Evolutionary conservation across 2,888 invertebrate species (phyloP).

Genomic region (Embidobia sp.): DNA sequence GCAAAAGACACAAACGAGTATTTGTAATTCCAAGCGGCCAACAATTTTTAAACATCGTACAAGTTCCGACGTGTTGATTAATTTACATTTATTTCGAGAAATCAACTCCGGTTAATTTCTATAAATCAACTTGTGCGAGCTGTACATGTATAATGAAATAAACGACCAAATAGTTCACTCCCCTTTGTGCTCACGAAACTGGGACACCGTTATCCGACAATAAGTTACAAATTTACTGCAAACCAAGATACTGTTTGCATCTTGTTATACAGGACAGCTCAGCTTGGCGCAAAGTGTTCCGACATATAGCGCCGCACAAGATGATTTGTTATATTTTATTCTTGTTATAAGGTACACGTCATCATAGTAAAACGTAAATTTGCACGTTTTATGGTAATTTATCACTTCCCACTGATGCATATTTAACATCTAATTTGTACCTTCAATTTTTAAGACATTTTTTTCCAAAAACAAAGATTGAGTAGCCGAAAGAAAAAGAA

Average conservation of each 20-base stretch:
- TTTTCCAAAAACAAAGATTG: too few species aligned
- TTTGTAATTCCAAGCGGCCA: too few species aligned
- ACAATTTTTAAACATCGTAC: too few species aligned
- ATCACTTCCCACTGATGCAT: too few species aligned
- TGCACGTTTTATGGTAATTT: neutral
- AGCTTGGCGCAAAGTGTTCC: slow-evolving; percentile 37
- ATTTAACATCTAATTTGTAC: too few species aligned
- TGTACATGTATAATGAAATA: slow-evolving; percentile 49
- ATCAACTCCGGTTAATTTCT: slow-evolving; percentile 37
- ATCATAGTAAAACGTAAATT: slow-evolving; percentile 7
- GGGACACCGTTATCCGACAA: slow-evolving; percentile 52
- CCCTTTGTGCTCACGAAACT: slow-evolving; percentile 50
- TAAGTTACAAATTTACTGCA: slow-evolving; percentile 56
- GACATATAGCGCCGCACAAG: neutral
- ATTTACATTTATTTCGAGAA: slow-evolving; percentile 24
- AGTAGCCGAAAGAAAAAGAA: too few species aligned
- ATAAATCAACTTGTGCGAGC: slow-evolving; percentile 48
- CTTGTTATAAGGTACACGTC: slow-evolving; percentile 6
- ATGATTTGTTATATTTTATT: slow-evolving; percentile 43
- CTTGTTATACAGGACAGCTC: slow-evolving; percentile 49
- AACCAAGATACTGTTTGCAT: slow-evolving; percentile 55
- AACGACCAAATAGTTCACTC: slow-evolving; percentile 53
- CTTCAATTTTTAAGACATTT: too few species aligned
- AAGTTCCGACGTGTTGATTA: slow-evolving; percentile 11
- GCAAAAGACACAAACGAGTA: too few species aligned